Base-by-base conservation (phyloP, 2,888 invertebrate genomes). In the Eupithecia abbreviata region DNA sequence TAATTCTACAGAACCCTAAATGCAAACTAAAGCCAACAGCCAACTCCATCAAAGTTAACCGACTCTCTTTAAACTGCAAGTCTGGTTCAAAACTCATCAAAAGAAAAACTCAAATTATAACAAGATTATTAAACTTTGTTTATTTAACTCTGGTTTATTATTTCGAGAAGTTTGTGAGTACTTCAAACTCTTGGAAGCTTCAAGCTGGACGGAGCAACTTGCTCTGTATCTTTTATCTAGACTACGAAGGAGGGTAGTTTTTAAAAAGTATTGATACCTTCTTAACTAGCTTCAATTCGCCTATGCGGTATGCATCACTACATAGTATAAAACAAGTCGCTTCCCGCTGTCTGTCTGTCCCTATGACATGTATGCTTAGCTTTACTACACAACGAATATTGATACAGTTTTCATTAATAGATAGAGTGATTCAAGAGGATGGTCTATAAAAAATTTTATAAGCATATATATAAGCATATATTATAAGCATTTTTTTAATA, bases 101-200 rank as follows among this genome's bases (percentile, higher is more conserved):
- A 76, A 77, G 77, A 75, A 77, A 66, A 77, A 75, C 75, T 70
- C 70, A 67, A 77, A 77, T 77, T 75, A 67, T 77, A 75, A 73
- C 77, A 30, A 73, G 77, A 73, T 77, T 73, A 77, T 70, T 74
- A 55, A 66, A 70, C 71, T 73, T 76, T 76, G 73, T 72, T 47
- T 69, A 69, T 47, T 69, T 49, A 71, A 55, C 55, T 71, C 42
- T n/a, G 41, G 30, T 71, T 51, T 71, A 71, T 42, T 71, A 71
- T 55, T 69, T 69, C 12, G 47, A 18, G 2, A 69, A 66, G 13
- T 66, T 69, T 30, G 30, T 30, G 69, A 47, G 18, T 45, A 7
- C 47, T 47, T 45, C 6, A 47, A 69, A 69, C 18, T 13, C 42
- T 10, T 49, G 47, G 9, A n/a, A 47, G 69, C 6, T 66, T 42